Evolutionary conservation across 2,113 vertebrate species (phyloP), one percentile per base, ranked within the genome.

Genomic region (Brachionichthys hirsutus): DNA sequence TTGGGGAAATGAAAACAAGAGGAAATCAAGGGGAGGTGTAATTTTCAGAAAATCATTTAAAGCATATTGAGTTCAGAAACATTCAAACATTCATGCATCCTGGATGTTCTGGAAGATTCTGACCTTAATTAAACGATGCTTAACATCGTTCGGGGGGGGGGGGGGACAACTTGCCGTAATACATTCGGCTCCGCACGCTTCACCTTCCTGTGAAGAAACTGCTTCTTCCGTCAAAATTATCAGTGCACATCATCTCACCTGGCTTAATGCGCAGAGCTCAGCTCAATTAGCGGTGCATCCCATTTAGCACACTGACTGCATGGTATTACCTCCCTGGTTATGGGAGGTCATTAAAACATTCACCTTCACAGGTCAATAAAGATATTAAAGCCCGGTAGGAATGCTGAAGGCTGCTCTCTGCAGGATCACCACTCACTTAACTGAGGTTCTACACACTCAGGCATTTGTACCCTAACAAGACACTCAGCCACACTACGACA

Each of bases 281-380:
- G 85, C 80, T 84, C 67, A 84, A 77, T 87, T 87, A 87, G 72
- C 64, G 40, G 48, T 61, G 73, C 82, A 83, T 88, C 73, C 44
- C 78, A 85, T 91, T 85, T 86, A 67, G 73, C 77, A 66, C 64
- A 79, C 88, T 69, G 87, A 75, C 73, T 65, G 68, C 63, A 49
- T 30, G 80, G 74, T 58, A 54, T n/a, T 68, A 75, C 76, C 67
- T 62, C 73, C 76, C 64, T 73, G 75, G 63, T 74, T 59, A 82
- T 72, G 55, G 82, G 75, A 59, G 63, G 77, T 73, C 73, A 83
- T 88, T 88, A 81, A 88, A 77, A 78, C 75, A 58, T 57, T 87
- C 80, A 85, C 86, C 79, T 89, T 89, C 86, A 89, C 74, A 75
- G 89, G 78, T 90, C 87, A 88, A 46, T 82, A 74, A 81, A 70